Conservation (phyloP, 1,140 invertebrate genomes). For the Triops cancriformis region DNA sequence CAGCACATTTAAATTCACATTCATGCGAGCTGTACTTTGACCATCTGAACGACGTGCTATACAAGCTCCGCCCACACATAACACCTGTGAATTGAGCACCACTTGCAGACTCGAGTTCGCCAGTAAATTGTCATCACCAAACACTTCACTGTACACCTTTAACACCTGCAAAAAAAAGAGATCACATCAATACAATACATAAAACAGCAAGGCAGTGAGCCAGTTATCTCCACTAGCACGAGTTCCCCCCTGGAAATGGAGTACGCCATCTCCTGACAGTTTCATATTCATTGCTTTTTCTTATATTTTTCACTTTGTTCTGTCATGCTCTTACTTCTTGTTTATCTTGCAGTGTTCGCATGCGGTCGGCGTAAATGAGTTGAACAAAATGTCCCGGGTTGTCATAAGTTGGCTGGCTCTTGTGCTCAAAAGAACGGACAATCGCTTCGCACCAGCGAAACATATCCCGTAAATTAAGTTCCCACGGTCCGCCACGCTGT, state of each 20-base stretch:
- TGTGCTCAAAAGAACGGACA: constrained; percentile 30
- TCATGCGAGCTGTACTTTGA: not conserved
- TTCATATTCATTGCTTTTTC: too few species aligned
- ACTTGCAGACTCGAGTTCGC: constrained; percentile 43
- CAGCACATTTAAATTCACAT: constrained; percentile 41
- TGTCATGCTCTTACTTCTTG: constrained; percentile 40
- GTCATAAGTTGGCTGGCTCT: constrained; percentile 30
- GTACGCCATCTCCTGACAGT: too few species aligned
- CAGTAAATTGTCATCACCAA: constrained; percentile 37
- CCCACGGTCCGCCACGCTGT: constrained; percentile 77
- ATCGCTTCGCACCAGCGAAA: constrained; percentile 79
- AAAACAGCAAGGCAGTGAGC: not conserved
- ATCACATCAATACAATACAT: not conserved
- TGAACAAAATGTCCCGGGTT: constrained; percentile 59
- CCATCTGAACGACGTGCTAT: not conserved
- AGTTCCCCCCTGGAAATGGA: too few species aligned
- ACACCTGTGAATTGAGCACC: constrained; percentile 44
- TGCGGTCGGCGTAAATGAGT: constrained; percentile 70
- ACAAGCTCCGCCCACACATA: not conserved
- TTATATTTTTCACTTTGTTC: too few species aligned
- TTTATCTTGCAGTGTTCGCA: constrained; percentile 65
- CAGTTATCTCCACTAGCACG: not conserved
- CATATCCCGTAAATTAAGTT: constrained; percentile 93
- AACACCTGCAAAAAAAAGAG: constrained; percentile 43
- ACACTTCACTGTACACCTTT: constrained; percentile 50